Evolutionary conservation across 2,113 vertebrate species (phyloP).

Genomic region (Ictalurus punctatus): DNA sequence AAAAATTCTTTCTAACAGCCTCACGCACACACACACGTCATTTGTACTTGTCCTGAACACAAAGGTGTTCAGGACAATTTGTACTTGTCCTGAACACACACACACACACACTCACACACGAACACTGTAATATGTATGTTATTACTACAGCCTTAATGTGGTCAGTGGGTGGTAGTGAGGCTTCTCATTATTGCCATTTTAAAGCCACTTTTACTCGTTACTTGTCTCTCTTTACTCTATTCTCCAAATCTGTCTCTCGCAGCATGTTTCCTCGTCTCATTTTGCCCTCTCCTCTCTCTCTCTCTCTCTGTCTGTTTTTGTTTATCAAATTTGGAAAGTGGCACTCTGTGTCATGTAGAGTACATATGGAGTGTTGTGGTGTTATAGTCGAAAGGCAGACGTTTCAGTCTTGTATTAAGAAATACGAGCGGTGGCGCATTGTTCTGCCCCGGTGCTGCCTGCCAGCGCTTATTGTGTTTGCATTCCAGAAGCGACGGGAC

Average conservation of each 20-base stretch:
- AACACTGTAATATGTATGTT: constrained; percentile 63
- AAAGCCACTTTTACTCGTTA: constrained; percentile 72
- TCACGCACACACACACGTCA: neutral
- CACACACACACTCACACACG: constrained; percentile 22
- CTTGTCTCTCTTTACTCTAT: constrained; percentile 23
- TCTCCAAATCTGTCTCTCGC: neutral
- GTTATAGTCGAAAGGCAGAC: neutral
- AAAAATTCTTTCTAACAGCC: neutral
- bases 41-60: neutral
- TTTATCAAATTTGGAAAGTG: constrained; percentile 54
- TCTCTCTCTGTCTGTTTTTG: constrained; percentile 55
- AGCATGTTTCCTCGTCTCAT: neutral
- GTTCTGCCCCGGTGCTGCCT: constrained; percentile 49
- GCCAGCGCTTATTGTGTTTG: constrained; percentile 61
- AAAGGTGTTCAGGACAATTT: too few relatives aligned
- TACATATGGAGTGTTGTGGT: neutral
- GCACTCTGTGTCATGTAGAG: constrained; percentile 46
- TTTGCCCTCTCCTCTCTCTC: constrained; percentile 17
- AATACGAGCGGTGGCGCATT: constrained; percentile 28
- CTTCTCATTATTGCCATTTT: constrained; percentile 70
- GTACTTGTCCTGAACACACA: too few relatives aligned
- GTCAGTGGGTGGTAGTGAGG: constrained; percentile 71
- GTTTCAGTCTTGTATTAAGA: constrained; percentile 17
- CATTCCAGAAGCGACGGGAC: constrained; percentile 50
- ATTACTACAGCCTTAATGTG: constrained; percentile 73